Evolutionary conservation across 2,888 invertebrate genomes (phyloP), one percentile per base, ranked within the genome.

Genomic region (Meliscaeva auricollis): DNA sequence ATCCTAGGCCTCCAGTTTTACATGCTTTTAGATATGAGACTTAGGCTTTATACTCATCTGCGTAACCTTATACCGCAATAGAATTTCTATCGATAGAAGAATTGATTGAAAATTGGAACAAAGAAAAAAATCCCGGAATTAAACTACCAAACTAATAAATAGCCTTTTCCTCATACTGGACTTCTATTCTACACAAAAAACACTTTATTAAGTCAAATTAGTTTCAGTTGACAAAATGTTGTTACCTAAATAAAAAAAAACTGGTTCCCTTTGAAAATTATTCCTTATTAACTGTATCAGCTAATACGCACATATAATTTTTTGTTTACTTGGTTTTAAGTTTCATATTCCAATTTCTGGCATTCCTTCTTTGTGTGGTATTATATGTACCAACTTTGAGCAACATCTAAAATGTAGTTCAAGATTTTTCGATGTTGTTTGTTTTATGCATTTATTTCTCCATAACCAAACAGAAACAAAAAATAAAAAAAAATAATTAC

Each of bases 241-340:
- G 2, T 1, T 26, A 26, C 26, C 26, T 26, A 26, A 26, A 11
- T 48, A 48, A 13, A 11, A n/a, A 38, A 15, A 41, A 26, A 26
- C n/a, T 44, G n/a, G 22, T 60, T 60, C 26, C 41, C 8, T 9
- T 41, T 9, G 0, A 20, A 35, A 41, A 41, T 1, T 13, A 26
- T 38, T 38, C 13, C 26, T 26, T 15, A 41, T 22, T n/a, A 60
- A 26, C 26, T 26, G 26, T 26, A 26, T 20, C 54, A 54, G 32
- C 13, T 35, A 2, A 17, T 17, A 54, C 9, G 22, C 13, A 22
- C 26, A 32, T 38, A 11, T 5, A 60, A 35, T 0, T 38, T 30
- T 58, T 60, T 60, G 60, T 60, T 60, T 60, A 60, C 41, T 60
- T 44, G 60, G 60, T 60, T 60, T 60, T 22, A 60, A 8, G 15